Base-by-base conservation (phyloP, 2,113 vertebrate species). In the Zootoca vivipara region DNA sequence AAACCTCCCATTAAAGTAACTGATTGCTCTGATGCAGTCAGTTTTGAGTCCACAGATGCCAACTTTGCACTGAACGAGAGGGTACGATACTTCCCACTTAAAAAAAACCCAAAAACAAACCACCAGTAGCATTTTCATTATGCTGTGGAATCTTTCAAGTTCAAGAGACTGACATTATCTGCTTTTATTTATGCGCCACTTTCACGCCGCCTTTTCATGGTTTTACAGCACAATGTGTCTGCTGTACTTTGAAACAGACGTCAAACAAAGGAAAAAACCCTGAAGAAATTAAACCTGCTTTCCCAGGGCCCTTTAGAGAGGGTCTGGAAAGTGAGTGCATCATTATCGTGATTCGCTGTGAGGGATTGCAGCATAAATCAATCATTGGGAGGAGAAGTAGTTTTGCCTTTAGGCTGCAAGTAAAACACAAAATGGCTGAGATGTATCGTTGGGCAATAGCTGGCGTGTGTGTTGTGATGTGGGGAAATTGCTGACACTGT, bases 231-330 rank as follows among this genome's bases (percentile, higher is more conserved):
- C 46, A 85, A 28, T 35, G 1, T 18, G 5, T 33, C 77, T 78
- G 78, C 86, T 79, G 24, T 46, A 5, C 78, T 78, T 56, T 67
- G 79, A 85, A 85, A 79, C 28, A 72, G 85, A 78, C 30, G 26
- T 78, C 46, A 58, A n/a, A 30, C 70, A 24, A 74, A 92, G 62
- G 30, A 5, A 33, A 72, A 70, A 70, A 56, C 22, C 52, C 6
- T 26, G 52, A 35, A 85, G 70, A 62, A 62, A 58, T 75, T 24
- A 82, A 70, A 83, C 73, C 3, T 1, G 7, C 30, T 0, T 35
- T 86, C 70, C 52, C 72, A 2, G 3, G 46, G 65, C 40, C 4
- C 6, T 1, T 2, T 79, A 70, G 83, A 81, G 30, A 26, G 81
- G 7, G 46, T 7, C 33, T 65, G 4, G 24, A 3, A 42, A 89